These are phyloP conservation scores for Oscheius myriophilus DNA, from an alignment of 2,888 invertebrate species.

Conservation along the genomic window DNA sequence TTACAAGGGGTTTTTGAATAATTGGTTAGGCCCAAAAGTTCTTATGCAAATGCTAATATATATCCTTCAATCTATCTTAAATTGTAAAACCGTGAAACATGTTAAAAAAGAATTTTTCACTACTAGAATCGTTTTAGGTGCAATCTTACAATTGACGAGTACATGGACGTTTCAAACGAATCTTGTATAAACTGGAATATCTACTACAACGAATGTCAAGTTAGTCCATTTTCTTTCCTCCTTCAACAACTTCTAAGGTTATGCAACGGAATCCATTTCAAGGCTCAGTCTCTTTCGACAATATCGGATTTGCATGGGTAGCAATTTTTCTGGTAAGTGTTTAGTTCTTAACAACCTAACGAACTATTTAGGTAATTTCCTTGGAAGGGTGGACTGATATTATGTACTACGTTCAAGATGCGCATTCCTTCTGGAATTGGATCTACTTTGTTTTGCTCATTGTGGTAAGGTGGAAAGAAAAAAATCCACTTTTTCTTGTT, in stretches of 20 bases:
- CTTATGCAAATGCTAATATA: too few species aligned
- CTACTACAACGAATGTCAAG: constrained; percentile 90
- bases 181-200: constrained; percentile 98
- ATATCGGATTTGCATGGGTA: constrained; percentile 99
- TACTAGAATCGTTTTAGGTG: constrained; percentile 50
- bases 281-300: constrained; percentile 98
- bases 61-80: too few species aligned
- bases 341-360: neutral
- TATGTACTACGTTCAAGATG: constrained; percentile 98
- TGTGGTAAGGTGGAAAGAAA: constrained; percentile 86
- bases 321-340: constrained; percentile 95
- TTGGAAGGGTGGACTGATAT: constrained; percentile 99
- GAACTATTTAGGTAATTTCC: constrained; percentile 86
- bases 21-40: too few species aligned
- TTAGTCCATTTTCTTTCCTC: constrained; percentile 3
- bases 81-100: too few species aligned
- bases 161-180: constrained; percentile 66
- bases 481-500: neutral
- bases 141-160: constrained; percentile 66
- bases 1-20: too few species aligned
- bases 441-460: constrained; percentile 98
- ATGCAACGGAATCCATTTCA: constrained; percentile 91
- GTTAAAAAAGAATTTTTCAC: too few species aligned
- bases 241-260: constrained; percentile 72
- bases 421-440: constrained; percentile 99